Evolutionary conservation across 2,888 invertebrate genomes (phyloP).

Genomic region (Sialis lutaria): DNA sequence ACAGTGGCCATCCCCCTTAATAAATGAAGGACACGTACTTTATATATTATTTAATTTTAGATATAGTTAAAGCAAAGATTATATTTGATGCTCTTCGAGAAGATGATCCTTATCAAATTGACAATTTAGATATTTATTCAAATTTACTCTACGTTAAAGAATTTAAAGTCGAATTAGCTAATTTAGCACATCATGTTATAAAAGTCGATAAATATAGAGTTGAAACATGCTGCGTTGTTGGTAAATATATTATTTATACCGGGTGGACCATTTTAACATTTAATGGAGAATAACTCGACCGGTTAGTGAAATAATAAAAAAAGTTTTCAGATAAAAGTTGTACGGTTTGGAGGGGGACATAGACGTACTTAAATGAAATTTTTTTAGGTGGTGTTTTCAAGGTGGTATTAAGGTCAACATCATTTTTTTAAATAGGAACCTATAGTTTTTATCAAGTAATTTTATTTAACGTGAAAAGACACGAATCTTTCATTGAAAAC

Average conservation of each 20-base stretch:
- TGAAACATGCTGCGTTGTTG: slow-evolving; percentile 96
- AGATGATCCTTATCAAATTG: slow-evolving; percentile 82
- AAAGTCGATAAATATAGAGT: slow-evolving; percentile 92
- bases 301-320: neutral
- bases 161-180: slow-evolving; percentile 76
- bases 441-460: too few species aligned
- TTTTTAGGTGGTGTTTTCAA: too few species aligned
- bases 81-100: slow-evolving; percentile 69
- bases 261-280: too few species aligned
- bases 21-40: neutral
- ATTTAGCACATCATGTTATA: slow-evolving; percentile 83
- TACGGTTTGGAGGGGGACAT: too few species aligned
- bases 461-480: too few species aligned
- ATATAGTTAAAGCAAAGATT: slow-evolving; percentile 75
- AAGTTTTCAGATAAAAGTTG: too few species aligned
- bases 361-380: too few species aligned
- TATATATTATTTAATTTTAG: slow-evolving; percentile 29
- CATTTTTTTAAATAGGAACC: too few species aligned
- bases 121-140: slow-evolving; percentile 93
- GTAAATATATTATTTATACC: slow-evolving; percentile 30
- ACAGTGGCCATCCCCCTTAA: too few species aligned
- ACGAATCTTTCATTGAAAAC: too few species aligned
- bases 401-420: too few species aligned
- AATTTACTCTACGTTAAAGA: slow-evolving; percentile 91
- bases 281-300: too few species aligned